Evolutionary conservation across 2,797 vertebrate species (phyloP).

Genomic region (Petrocephalus sullivani): DNA sequence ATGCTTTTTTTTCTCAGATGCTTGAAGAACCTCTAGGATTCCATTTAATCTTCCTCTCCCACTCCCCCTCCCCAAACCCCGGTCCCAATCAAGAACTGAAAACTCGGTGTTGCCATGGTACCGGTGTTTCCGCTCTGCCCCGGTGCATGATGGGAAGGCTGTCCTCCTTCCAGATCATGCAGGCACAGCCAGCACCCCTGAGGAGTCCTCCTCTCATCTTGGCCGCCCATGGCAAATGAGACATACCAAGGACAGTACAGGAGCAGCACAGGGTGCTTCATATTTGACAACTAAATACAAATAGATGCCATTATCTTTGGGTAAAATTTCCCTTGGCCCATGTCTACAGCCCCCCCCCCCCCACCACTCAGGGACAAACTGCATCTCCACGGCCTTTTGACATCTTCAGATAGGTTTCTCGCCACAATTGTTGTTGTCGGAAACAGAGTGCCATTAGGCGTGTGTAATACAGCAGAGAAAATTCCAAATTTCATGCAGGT

Average conservation of each 20-base stretch:
- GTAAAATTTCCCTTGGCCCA: neutral
- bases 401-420: neutral
- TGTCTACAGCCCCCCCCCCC: neutral
- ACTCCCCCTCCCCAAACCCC: neutral
- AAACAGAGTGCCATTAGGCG: neutral
- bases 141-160: slow-evolving; percentile 8
- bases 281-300: neutral
- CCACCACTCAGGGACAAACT: neutral
- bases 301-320: neutral
- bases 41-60: neutral
- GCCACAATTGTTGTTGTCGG: neutral
- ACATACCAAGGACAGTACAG: neutral
- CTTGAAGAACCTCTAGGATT: neutral
- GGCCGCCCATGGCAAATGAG: neutral
- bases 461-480: neutral
- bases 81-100: neutral
- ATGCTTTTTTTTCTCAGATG: neutral
- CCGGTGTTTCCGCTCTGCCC: neutral
- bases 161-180: neutral
- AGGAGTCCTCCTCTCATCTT: neutral
- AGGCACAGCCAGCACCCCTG: neutral
- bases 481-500: neutral
- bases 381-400: neutral
- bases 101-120: slow-evolving; percentile 1
- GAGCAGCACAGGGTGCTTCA: neutral